Percentiles rank a stretch among this genome's conserved stretches.
phyloP scores from a whole-genome alignment of 2,888 invertebrate species.

The Baronia brevicornis region DNA sequence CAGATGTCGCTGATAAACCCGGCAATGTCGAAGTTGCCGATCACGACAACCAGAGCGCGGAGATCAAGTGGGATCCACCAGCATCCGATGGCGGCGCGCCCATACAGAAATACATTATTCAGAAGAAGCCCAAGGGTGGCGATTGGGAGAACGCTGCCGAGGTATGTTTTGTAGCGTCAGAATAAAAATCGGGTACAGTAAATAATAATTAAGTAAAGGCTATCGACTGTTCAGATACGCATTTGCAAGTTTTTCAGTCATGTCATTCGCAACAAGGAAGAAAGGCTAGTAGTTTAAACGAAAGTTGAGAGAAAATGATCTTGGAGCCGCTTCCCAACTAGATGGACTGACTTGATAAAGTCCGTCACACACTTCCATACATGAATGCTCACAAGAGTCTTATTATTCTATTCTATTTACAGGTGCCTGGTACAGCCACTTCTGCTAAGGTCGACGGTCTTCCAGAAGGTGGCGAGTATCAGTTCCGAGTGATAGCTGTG shows the following conservation, averaged over 20 bases:
- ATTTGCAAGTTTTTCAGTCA: too few relatives aligned
- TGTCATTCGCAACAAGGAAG: too few relatives aligned
- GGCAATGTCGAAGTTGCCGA: conserved; percentile 93
- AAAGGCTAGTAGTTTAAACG: too few relatives aligned
- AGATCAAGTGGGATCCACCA: conserved; percentile 93
- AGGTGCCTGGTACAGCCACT: conserved; percentile 81
- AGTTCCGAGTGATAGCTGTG: conserved; percentile 92
- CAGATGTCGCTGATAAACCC: conserved; percentile 92
- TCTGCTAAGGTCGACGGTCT: conserved; percentile 88
- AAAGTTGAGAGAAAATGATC: too few relatives aligned
- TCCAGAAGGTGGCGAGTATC: conserved; percentile 92
- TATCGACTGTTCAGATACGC: too few relatives aligned
- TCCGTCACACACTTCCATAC: too few relatives aligned
- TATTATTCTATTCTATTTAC: background rate
- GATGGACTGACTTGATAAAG: too few relatives aligned
- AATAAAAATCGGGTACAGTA: too few relatives aligned
- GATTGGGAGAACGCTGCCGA: conserved; percentile 94
- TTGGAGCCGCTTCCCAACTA: too few relatives aligned
- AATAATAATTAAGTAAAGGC: too few relatives aligned
- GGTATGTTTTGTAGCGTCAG: too few relatives aligned
- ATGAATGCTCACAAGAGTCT: background rate
- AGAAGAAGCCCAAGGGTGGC: conserved; percentile 90
- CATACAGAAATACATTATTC: conserved; percentile 93
- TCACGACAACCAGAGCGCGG: conserved; percentile 95
- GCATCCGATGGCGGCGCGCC: conserved; percentile 93